Evolutionary conservation across 2,113 vertebrate species (phyloP).

Genomic region (Poeciliopsis prolifica): DNA sequence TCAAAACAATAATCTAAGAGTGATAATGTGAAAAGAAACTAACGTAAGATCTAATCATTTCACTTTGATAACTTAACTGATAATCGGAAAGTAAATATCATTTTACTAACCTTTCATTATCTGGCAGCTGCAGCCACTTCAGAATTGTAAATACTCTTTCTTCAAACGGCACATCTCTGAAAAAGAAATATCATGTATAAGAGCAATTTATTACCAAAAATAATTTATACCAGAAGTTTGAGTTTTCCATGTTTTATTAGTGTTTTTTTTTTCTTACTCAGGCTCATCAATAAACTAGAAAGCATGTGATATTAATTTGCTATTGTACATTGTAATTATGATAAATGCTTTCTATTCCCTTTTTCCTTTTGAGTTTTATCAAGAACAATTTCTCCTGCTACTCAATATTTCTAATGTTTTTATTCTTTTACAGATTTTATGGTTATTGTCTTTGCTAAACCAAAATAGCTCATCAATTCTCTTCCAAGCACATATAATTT

Average conservation of each 20-base stretch:
- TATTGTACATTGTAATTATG: no score
- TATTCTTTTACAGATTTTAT: no score
- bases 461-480: no score
- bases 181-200: not conserved
- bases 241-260: not conserved
- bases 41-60: not conserved
- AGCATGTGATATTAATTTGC: not conserved
- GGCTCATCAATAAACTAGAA: not conserved
- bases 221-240: not conserved
- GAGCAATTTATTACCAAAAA: not conserved
- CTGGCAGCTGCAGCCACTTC: constrained; percentile 78
- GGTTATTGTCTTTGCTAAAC: no score
- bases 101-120: constrained; percentile 57
- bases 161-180: constrained; percentile 73
- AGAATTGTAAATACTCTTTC: constrained; percentile 74
- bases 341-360: no score
- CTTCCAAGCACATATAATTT: no score
- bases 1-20: not conserved
- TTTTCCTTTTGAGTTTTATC: no score
- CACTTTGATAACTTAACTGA: not conserved
- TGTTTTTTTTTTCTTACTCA: not conserved
- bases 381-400: no score
- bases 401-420: no score
- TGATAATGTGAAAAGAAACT: not conserved
- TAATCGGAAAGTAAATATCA: not conserved